Base-by-base conservation (phyloP, 2,113 vertebrate species). In the Phrynosoma blainvillii region DNA sequence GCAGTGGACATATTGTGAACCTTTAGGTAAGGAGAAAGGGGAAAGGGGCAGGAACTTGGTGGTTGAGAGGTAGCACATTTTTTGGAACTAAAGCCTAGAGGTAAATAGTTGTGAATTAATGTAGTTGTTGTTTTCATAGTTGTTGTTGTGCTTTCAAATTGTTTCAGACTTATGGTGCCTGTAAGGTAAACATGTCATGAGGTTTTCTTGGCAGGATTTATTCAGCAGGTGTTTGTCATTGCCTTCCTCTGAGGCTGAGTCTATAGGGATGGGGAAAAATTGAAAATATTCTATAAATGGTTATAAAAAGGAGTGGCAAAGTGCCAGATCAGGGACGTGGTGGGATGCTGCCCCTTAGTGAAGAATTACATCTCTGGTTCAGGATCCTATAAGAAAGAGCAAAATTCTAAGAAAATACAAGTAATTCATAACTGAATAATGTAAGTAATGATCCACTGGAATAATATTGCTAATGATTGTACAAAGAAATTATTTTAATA, bases 1-100 rank as follows among this genome's bases (percentile, higher is more conserved):
- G 75, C 79, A 36, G 16, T 79, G 84, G 84, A 68, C 76, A 32
- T 86, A 76, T 32, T 90, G 86, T 68, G 56, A 77, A 30, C 65
- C 74, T 14, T 52, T 78, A 82, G 86, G 89, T 90, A 87, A 36
- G 70, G 30, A 8, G 40, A 40, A 77, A 5, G 71, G 52, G 59
- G 20, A n/a, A 30, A 40, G 20, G 40, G 32, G 0, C 25, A 84
- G 62, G 42, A 66, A 2, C 16, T n/a, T 71, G 25, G 42, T 71
- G 25, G 42, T 62, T 27, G 42, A 78, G 42, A 52, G 3, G 76
- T 12, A 76, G 18, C 23, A 27, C 21, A 78, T 42, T 3, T 2
- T 10, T 52, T 52, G 42, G 76, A 78, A 47, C 18, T 42, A 78
- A 10, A 47, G 10, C 3, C 8, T 71, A 23, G 27, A 71, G 30